Evolutionary conservation across 1,140 invertebrate species (phyloP).

Genomic region (Lutraria rhynchaena): DNA sequence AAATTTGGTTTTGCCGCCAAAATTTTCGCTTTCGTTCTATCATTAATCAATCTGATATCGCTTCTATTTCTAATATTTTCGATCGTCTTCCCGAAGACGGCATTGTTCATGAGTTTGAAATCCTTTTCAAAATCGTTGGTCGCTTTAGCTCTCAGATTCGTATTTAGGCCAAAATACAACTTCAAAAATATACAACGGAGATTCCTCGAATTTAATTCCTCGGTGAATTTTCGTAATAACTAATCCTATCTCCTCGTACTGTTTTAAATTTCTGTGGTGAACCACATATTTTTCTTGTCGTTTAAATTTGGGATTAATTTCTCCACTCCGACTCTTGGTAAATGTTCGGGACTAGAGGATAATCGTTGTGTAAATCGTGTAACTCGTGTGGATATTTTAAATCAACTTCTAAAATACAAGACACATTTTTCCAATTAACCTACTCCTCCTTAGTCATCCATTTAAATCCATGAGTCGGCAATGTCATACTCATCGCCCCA

Average conservation of each 20-base stretch:
- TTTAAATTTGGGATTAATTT: constrained; percentile 4
- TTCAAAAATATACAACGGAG: not conserved
- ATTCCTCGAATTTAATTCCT: not conserved
- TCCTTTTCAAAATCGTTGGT: constrained; percentile 41
- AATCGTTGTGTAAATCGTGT: constrained; percentile 72
- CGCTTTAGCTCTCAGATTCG: not conserved
- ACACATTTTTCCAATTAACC: too few species aligned
- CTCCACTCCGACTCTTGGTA: not conserved
- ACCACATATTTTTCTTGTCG: constrained; percentile 12
- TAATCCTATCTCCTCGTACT: constrained; percentile 7
- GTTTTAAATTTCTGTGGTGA: constrained; percentile 23
- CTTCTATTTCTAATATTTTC: constrained; percentile 77
- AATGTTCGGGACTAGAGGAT: not conserved
- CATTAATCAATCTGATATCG: constrained; percentile 63
- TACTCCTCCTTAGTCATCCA: too few species aligned
- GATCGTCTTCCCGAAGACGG: constrained; percentile 83
- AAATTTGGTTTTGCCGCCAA: constrained; percentile 80
- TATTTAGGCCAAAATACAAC: constrained; percentile 17
- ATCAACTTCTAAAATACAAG: constrained; percentile 59
- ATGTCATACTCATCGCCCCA: too few species aligned
- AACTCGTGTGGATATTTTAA: constrained; percentile 69
- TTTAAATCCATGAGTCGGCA: too few species aligned
- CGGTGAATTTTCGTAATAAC: constrained; percentile 19
- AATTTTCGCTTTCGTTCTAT: constrained; percentile 65
- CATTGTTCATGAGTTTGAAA: constrained; percentile 77